Conservation (phyloP, 2,113 vertebrate genomes). For the Abramis brama region DNA sequence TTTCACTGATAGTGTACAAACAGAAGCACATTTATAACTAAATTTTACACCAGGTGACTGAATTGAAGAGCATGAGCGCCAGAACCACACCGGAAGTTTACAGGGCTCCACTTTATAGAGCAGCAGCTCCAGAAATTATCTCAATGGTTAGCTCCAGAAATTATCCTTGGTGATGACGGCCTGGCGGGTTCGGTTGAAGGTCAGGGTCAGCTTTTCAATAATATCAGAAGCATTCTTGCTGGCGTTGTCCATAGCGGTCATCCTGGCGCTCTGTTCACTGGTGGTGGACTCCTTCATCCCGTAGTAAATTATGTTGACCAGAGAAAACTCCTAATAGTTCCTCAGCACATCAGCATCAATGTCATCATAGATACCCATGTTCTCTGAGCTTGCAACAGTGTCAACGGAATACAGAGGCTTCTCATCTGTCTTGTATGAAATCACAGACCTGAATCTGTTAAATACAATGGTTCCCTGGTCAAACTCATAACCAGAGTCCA, state of each 20-base stretch:
- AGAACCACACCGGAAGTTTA: conserved; percentile 54
- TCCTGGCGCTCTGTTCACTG: conserved; percentile 95
- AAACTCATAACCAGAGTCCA: conserved; percentile 92
- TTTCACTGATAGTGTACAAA: conserved; percentile 91
- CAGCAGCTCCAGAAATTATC: conserved; percentile 98
- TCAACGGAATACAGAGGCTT: conserved; percentile 90
- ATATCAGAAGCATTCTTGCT: conserved; percentile 99
- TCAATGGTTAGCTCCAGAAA: conserved; percentile 99
- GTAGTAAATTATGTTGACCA: conserved; percentile 91
- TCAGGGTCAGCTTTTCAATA: conserved; percentile 96
- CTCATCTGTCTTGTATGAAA: conserved; percentile 90
- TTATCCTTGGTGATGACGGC: conserved; percentile 98
- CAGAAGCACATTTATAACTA: conserved; percentile 74
- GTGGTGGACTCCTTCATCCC: conserved; percentile 92
- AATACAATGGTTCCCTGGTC: conserved; percentile 91
- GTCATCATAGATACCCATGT: conserved; percentile 91
- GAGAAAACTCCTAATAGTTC: conserved; percentile 94
- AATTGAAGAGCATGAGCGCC: conserved; percentile 66
- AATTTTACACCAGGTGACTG: conserved; percentile 71
- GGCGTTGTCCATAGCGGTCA: conserved; percentile 97
- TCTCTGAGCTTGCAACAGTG: conserved; percentile 88
- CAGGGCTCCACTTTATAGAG: conserved; percentile 77
- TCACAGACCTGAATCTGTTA: conserved; percentile 95
- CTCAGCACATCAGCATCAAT: conserved; percentile 94
- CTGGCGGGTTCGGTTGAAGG: conserved; percentile 96